A percentile compares a stretch with the other conserved stretches of the same genome.
These are phyloP conservation scores for Anolis apletophallus DNA, from an alignment of 2,797 vertebrate species.

Conservation along the genomic window DNA sequence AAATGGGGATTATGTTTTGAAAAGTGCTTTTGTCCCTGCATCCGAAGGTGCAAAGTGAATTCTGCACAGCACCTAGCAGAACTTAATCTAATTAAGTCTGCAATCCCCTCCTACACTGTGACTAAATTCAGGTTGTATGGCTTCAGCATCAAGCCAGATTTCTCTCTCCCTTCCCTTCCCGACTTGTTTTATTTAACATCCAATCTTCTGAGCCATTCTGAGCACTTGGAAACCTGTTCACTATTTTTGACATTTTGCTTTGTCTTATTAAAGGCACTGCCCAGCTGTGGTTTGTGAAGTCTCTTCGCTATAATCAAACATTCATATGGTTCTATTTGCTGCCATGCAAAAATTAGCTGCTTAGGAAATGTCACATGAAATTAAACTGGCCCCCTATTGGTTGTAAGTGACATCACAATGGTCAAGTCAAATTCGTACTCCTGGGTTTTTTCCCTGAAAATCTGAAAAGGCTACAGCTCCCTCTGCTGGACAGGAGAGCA, in stretches of 20 bases:
- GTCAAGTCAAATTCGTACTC: constrained; percentile 54
- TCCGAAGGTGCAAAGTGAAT: background rate
- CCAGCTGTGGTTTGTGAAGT: background rate
- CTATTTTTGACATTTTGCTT: background rate
- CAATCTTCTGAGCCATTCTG: background rate
- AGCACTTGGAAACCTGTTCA: background rate
- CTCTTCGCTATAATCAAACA: constrained; percentile 35
- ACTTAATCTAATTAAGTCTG: background rate
- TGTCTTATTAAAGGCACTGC: background rate
- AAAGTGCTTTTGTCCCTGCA: background rate
- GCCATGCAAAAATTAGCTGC: constrained; percentile 65
- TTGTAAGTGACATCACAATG: constrained; percentile 90
- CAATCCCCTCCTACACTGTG: background rate
- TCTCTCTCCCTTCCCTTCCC: background rate
- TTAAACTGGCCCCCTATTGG: constrained; percentile 81
- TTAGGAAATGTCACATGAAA: constrained; percentile 66
- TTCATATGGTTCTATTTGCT: constrained; percentile 69
- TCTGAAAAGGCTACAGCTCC: constrained; percentile 71
- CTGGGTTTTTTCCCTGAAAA: constrained; percentile 26
- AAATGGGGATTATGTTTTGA: background rate
- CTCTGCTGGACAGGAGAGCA: constrained; percentile 69
- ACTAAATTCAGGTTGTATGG: background rate
- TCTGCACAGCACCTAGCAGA: background rate
- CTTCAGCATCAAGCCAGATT: constrained; percentile 1
- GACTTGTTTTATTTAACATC: background rate